Conservation (phyloP, 2,888 invertebrate genomes). For the Lochmaea crataegi region DNA sequence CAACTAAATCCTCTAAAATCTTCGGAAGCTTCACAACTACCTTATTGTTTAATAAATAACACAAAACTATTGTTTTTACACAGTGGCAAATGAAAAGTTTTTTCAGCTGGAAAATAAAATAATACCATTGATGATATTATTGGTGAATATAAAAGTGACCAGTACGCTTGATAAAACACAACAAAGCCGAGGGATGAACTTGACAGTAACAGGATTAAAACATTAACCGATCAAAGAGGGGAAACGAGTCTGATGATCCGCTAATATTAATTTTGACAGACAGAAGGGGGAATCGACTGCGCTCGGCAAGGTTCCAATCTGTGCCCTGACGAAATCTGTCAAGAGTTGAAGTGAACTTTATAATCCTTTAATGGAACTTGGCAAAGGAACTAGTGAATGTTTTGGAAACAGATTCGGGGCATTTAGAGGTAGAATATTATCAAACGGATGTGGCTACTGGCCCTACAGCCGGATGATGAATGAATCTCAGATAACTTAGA, state of each 20-base stretch:
- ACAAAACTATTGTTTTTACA: not conserved
- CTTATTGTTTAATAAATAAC: too few species aligned
- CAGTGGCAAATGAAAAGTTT: too few species aligned
- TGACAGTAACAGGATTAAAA: conserved; percentile 48
- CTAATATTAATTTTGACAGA: conserved; percentile 51
- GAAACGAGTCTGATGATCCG: conserved; percentile 36
- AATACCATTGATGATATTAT: not conserved
- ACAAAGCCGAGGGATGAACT: conserved; percentile 34
- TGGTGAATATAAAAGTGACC: conserved; percentile 2
- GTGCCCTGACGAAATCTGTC: conserved; percentile 47
- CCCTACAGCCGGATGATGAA: not conserved
- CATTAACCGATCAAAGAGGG: conserved; percentile 44
- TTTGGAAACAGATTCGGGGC: conserved; percentile 42
- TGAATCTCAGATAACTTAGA: not conserved
- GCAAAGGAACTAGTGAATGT: conserved; percentile 44
- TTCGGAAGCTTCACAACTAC: too few species aligned
- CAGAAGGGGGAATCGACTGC: conserved; percentile 44
- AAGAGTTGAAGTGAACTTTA: conserved; percentile 47
- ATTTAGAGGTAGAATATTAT: conserved; percentile 32
- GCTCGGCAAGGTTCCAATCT: conserved; percentile 40
- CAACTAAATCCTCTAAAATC: not conserved
- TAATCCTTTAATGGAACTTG: conserved; percentile 51
- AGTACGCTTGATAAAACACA: conserved; percentile 9
- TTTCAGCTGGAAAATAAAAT: not conserved
- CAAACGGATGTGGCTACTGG: conserved; percentile 8